phyloP scores from a whole-genome alignment of 2,797 vertebrate genomes.

The Gallirallus australis region DNA sequence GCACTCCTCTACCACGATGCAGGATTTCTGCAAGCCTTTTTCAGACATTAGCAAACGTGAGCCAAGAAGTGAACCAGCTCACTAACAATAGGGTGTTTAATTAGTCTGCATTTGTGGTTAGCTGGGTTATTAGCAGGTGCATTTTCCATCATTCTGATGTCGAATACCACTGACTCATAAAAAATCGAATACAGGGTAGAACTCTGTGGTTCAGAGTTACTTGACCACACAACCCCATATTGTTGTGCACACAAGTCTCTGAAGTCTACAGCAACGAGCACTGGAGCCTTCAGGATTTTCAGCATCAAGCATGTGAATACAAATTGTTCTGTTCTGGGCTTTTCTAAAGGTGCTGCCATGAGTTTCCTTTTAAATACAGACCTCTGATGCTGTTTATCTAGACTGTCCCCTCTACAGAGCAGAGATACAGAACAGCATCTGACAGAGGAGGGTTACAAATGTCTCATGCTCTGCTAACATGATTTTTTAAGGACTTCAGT shows the following conservation, averaged over 20 bases:
- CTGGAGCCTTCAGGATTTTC: not conserved
- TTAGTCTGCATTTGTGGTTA: not conserved
- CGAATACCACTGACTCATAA: not conserved
- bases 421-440: not conserved
- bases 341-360: not conserved
- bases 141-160: not conserved
- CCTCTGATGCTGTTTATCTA: not conserved
- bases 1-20: slow-evolving; percentile 10
- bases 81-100: not conserved
- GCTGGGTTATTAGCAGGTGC: not conserved
- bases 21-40: not conserved
- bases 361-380: not conserved
- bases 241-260: not conserved
- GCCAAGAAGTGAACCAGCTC: not conserved
- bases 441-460: not conserved
- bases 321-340: not conserved
- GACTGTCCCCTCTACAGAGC: not conserved
- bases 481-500: not conserved
- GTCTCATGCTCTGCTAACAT: not conserved
- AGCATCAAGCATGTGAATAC: not conserved
- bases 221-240: not conserved
- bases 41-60: not conserved
- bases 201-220: not conserved
- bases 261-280: not conserved
- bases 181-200: not conserved